Evolutionary conservation across 1,140 invertebrate species (phyloP), one percentile per base, ranked within the genome.

Genomic region (Heliconius hewitsoni): DNA sequence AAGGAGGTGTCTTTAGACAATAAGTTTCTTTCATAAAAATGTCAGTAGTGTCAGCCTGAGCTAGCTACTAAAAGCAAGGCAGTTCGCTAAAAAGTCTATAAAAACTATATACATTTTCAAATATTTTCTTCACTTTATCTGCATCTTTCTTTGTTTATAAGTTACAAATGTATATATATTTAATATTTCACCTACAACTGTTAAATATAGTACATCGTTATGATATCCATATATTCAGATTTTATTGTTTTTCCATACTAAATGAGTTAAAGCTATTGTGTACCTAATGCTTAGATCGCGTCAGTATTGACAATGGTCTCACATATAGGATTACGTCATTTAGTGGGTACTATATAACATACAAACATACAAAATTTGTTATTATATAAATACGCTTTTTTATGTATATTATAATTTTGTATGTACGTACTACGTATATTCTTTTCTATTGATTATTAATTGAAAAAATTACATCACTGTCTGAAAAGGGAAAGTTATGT

Each of bases 251-350:
- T 11, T 60, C n/a, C n/a, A n/a, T 60, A 60, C 9, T 23, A 60
- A 55, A n/a, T 57, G n/a, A 66, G 60, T 30, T 66, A 66, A 23
- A 30, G 9, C 13, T 23, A 66, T 66, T 66, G 60, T 66, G 23
- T 4, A 30, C 60, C 13, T 66, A 66, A 66, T 66, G 23, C 60
- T 66, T 13, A 66, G 23, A 27, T 66, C 60, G 27, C 23, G 3
- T 66, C n/a, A 30, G 60, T 66, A 66, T 30, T 66, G 60, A 66
- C 60, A 66, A 66, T 66, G 60, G 60, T 66, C 60, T 30, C 23
- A 30, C 60, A 66, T 13, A 57, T 23, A 66, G 27, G 27, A 9
- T 66, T 66, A 66, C 60, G 60, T 66, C 60, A 66, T 66, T 66
- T 66, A 4, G 27, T 66, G 30, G 3, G n/a, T 60, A 23, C 6